phyloP scores from a whole-genome alignment of 2,113 vertebrate genomes.

The Scalopus aquaticus region DNA sequence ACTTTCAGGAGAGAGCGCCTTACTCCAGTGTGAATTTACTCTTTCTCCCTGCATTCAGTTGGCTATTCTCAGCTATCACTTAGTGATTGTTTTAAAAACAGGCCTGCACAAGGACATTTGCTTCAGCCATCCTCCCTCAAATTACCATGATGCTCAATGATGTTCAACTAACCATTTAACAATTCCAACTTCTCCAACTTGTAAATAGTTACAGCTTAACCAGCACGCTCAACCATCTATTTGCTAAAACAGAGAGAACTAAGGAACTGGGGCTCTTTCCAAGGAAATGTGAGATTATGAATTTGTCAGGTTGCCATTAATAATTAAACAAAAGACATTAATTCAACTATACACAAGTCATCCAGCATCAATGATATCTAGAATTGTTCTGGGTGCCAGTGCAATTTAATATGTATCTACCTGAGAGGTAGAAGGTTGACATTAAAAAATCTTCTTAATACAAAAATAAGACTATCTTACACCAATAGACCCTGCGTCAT shows the following conservation, averaged over 20 bases:
- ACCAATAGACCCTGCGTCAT: not conserved
- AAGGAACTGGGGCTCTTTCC: not conserved
- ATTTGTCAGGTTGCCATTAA: not conserved
- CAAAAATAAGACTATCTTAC: not conserved
- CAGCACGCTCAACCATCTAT: not conserved
- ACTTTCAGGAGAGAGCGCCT: not conserved
- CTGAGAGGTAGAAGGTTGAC: not conserved
- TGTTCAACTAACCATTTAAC: slow-evolving; percentile 36
- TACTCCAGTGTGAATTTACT: not conserved
- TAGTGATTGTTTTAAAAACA: slow-evolving; percentile 6
- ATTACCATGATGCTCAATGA: not conserved
- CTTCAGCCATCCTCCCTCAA: not conserved
- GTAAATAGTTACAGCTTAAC: slow-evolving; percentile 53
- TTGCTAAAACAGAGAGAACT: not conserved
- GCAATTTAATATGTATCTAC: not conserved
- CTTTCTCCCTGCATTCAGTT: not conserved
- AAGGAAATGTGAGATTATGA: not conserved
- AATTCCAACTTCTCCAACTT: slow-evolving; percentile 21
- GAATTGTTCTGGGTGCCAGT: not conserved
- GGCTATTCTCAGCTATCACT: not conserved
- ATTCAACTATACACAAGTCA: not conserved
- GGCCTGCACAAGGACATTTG: not conserved
- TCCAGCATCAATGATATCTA: not conserved
- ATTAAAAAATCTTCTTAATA: not conserved
- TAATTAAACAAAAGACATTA: not conserved